Base-by-base conservation (phyloP, 2,797 vertebrate species). In the Chelonia mydas region DNA sequence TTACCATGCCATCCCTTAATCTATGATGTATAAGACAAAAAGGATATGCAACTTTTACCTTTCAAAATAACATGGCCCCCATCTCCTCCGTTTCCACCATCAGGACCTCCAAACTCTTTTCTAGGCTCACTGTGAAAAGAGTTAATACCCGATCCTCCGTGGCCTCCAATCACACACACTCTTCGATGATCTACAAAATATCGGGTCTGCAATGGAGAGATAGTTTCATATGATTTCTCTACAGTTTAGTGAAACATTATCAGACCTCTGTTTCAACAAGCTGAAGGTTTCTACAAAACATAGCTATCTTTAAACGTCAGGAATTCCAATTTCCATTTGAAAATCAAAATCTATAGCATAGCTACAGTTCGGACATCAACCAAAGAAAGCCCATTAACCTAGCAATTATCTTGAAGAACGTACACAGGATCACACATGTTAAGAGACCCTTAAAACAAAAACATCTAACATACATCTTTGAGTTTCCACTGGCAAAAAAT, bases 61-160 rank as follows among this genome's bases (percentile, higher is more conserved):
- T 97, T 98, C 91, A 99, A 96, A 92, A 99, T 96, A 11, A 99
- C 88, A 0, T 98, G 97, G 76, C 99, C 99, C 1, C 99, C 99
- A 45, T 98, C 97, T 11, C 99, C 99, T 74, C 99, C 99, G 2
- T 99, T 98, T 10, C 99, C 99, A 10, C 99, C 99, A 31, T 99
- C 99, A 0, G 99, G 99, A 31, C 99, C 99, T 3, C 99, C 99
- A 96, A 99, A 99, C 91, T 99, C 98, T 97, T 99, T 99, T 27
- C 99, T 97, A 37, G 99, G 99, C 84, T 99, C 99, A 4, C 99
- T 99, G 97, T 99, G 98, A 97, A 99, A 99, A 96, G 98, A 98
- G 92, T 97, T 98, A 47, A 90, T 95, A 0, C 99, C 99, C 16
- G 97, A 97, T 5, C 99, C 99, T 5, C 99, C 99, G 0, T 93